Evolutionary conservation across 2,888 invertebrate species (phyloP), one percentile per base, ranked within the genome.

Genomic region (Drosophila paucipuncta): DNA sequence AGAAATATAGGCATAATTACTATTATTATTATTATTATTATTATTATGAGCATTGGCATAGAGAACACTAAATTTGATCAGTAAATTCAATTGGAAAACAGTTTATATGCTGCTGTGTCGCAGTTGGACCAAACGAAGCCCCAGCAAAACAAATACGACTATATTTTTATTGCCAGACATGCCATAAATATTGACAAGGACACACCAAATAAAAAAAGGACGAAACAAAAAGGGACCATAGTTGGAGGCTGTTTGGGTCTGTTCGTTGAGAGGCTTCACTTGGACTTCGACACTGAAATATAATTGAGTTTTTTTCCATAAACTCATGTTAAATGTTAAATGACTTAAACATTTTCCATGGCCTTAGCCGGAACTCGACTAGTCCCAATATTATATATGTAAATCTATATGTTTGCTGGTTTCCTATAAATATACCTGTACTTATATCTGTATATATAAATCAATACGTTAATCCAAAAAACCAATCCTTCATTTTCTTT

Each of bases 221-320:
- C 11, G n/a, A n/a, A 6, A n/a, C 53, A 50, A 54, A 66, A 65
- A 41, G 18, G 43, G 52, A 13, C 41, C 16, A n/a, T 28, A 53
- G 39, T 61, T 61, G 60, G 35, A 66, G 50, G 31, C 52, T 49
- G 64, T 41, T 47, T 41, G 7, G 35, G 10, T n/a, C 16, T 16
- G 54, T 10, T 28, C 37, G 22, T 59, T 69, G 47, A 50, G 49
- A 25, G 75, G 76, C n/a, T 75, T 75, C 76, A 33, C 28, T 62
- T 31, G 57, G 22, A 13, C 25, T 74, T 37, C 10, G 43, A 37
- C 25, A 61, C 16, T 61, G 6, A 16, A 69, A 50, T 70, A 50
- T n/a, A 30, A 50, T 60, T 59, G 6, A 59, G 22, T 58, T 71
- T 54, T 33, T 13, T n/a, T 31, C 35, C 35, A n/a, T 13, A 41